Conservation (phyloP, 2,888 invertebrate species). For the Himalopsyche tibetana region DNA sequence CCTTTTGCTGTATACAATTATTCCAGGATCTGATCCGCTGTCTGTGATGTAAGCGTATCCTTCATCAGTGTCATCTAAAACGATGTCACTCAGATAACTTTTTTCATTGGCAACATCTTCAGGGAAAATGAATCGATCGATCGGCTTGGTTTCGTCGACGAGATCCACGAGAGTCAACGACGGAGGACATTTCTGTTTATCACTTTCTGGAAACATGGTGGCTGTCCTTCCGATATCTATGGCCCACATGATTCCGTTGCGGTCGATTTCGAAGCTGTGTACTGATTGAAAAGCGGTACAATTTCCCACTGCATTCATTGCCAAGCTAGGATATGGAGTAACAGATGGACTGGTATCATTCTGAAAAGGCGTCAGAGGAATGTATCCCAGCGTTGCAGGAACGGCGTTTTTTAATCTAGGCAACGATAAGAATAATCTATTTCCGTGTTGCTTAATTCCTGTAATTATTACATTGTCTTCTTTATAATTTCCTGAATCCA, state of each 20-base stretch:
- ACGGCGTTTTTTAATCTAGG: conserved; percentile 84
- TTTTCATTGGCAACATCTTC: conserved; percentile 78
- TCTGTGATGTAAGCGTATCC: conserved; percentile 85
- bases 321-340: conserved; percentile 85
- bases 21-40: conserved; percentile 82
- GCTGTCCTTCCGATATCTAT: conserved; percentile 83
- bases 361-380: conserved; percentile 71
- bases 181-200: conserved; percentile 78
- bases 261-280: conserved; percentile 85
- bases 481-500: conserved; percentile 79
- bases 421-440: conserved; percentile 81
- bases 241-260: conserved; percentile 82
- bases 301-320: conserved; percentile 80
- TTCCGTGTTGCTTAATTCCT: conserved; percentile 82
- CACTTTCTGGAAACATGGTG: conserved; percentile 74
- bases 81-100: conserved; percentile 84
- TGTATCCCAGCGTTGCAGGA: conserved; percentile 82
- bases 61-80: conserved; percentile 82
- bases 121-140: conserved; percentile 80
- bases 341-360: conserved; percentile 78
- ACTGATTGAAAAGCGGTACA: conserved; percentile 86
- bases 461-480: conserved; percentile 83
- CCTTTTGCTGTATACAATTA: conserved; percentile 82
- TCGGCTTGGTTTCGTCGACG: conserved; percentile 76
- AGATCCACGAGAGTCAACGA: conserved; percentile 83